phyloP scores from a whole-genome alignment of 2,888 invertebrate species.

The Melinaea marsaeus region DNA sequence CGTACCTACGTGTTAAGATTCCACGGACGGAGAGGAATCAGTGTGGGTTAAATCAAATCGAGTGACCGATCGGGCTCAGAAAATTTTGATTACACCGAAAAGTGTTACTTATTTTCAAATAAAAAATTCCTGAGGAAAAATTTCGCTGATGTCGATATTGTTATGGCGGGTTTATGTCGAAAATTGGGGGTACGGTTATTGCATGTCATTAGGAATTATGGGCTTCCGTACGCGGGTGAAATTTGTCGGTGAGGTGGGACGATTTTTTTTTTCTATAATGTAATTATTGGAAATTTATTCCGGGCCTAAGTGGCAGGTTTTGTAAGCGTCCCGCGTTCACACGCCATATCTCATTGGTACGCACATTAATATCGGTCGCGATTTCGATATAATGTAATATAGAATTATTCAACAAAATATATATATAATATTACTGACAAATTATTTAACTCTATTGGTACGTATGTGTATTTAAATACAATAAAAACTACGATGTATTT shows the following conservation, averaged over 20 bases:
- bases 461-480: not conserved
- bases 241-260: constrained; percentile 61
- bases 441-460: not conserved
- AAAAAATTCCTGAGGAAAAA: constrained; percentile 63
- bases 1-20: constrained; percentile 58
- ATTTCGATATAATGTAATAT: not conserved
- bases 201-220: constrained; percentile 79
- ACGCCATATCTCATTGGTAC: constrained; percentile 32
- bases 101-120: constrained; percentile 77
- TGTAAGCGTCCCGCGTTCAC: constrained; percentile 35
- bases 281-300: constrained; percentile 77
- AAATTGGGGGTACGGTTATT: constrained; percentile 78
- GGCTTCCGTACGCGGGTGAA: constrained; percentile 69
- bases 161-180: constrained; percentile 77
- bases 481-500: not conserved
- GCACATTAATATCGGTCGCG: constrained; percentile 19
- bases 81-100: constrained; percentile 75
- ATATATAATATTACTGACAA: not conserved
- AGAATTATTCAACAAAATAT: not conserved
- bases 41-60: constrained; percentile 74
- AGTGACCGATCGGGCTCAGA: constrained; percentile 65
- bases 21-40: constrained; percentile 59
- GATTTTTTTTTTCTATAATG: constrained; percentile 68
- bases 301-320: constrained; percentile 47
- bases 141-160: constrained; percentile 78